Evolutionary conservation across 2,888 invertebrate species (phyloP).

Genomic region (Heliconius ethilla): DNA sequence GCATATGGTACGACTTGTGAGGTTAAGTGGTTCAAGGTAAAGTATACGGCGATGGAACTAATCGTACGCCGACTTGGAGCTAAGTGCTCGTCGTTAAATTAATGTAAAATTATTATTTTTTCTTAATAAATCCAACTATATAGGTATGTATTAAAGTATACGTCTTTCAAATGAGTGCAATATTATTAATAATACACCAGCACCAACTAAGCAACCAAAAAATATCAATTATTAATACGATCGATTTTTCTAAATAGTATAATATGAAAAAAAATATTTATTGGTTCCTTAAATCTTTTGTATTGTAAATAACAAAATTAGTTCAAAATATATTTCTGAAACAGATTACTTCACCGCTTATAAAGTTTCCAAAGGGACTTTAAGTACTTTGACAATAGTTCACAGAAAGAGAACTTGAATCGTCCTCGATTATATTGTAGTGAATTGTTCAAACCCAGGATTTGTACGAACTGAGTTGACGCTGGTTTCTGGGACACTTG

Average conservation of each 20-base stretch:
- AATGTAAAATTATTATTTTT: too few species aligned
- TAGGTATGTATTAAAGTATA: too few species aligned
- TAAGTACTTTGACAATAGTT: constrained; percentile 84
- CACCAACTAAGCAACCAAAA: constrained; percentile 54
- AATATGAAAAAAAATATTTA: too few species aligned
- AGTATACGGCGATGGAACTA: background rate
- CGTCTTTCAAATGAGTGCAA: background rate
- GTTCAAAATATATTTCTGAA: constrained; percentile 54
- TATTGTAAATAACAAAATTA: constrained; percentile 50
- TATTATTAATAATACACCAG: constrained; percentile 52
- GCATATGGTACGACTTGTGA: background rate
- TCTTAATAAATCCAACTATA: too few species aligned
- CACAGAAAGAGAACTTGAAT: constrained; percentile 83
- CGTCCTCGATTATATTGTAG: constrained; percentile 80
- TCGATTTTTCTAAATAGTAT: constrained; percentile 49
- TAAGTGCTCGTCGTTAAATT: background rate
- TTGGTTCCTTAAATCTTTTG: too few species aligned
- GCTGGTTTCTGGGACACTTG: constrained; percentile 80
- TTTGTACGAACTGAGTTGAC: constrained; percentile 90
- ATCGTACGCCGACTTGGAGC: background rate
- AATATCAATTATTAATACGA: constrained; percentile 48
- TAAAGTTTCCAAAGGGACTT: constrained; percentile 86
- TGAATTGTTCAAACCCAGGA: constrained; percentile 87
- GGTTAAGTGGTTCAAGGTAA: constrained; percentile 14
- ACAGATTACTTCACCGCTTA: constrained; percentile 84